Conservation (phyloP, 2,113 vertebrate genomes). For the Stegastes partitus region DNA sequence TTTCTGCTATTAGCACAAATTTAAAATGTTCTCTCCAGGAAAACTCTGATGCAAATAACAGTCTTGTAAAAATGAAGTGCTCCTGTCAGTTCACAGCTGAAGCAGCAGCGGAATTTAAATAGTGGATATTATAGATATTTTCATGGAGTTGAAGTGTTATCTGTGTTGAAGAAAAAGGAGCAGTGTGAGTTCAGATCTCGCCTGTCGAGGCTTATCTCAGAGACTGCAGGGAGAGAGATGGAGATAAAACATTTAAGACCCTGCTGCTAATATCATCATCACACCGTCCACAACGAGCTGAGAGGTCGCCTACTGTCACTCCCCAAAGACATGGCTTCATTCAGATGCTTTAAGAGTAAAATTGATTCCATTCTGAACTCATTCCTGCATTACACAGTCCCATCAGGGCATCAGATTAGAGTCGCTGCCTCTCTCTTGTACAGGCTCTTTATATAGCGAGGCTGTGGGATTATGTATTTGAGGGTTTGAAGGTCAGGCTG, state of each 20-base stretch:
- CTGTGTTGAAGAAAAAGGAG: not conserved
- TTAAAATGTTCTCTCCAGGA: too few species aligned
- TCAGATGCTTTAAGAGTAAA: conserved; percentile 35
- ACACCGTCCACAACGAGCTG: not conserved
- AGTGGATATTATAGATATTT: not conserved
- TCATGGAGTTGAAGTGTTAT: not conserved
- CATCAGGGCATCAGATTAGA: conserved; percentile 39
- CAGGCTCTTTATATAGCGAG: not conserved
- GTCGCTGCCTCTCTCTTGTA: not conserved
- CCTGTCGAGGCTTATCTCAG: not conserved
- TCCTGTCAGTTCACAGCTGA: not conserved
- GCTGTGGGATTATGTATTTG: conserved; percentile 15
- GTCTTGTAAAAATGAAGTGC: not conserved
- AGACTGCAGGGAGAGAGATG: conserved; percentile 13
- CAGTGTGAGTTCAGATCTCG: not conserved
- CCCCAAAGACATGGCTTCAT: conserved; percentile 1
- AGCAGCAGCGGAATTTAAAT: not conserved
- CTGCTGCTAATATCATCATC: conserved; percentile 14
- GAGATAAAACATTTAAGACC: conserved; percentile 46
- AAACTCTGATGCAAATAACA: too few species aligned
- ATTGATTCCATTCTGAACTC: conserved; percentile 42
- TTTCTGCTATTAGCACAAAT: too few species aligned
- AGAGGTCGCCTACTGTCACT: not conserved
- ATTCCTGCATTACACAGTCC: conserved; percentile 5
- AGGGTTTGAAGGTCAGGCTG: conserved; percentile 29